Base-by-base conservation (phyloP, 2,888 invertebrate species). In the Poecilobothrus nobilitatus region DNA sequence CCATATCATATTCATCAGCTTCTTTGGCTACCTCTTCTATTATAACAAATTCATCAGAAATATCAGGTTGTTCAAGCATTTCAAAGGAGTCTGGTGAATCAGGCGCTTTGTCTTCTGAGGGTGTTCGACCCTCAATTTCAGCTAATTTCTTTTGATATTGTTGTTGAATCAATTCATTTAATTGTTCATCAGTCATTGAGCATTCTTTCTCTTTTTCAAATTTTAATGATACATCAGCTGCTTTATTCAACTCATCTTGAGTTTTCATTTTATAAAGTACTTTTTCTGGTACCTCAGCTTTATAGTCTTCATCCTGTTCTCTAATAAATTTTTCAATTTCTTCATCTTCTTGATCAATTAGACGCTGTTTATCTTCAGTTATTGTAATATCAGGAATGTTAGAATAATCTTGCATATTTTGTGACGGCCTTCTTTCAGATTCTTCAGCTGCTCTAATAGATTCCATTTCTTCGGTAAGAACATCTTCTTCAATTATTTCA, bases 81-180 rank as follows among this genome's bases (percentile, higher is more conserved):
- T 94, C 94, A 79, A 94, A 94, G 33, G 93, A 93, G 78, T 93
- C 93, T 0, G 92, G 92, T 0, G 92, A 92, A 74, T 91, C 89
- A 72, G 86, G 85, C 74, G 86, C 86, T 72, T 86, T 85, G 67
- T 80, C 76, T 71, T 84, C 84, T 72, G 83, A 83, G 22, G 84
- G 83, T 61, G 84, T 78, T 7, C 83, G 80, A 75, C 85, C 87
- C 75, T 89, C 87, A 2, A 88, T 85, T 21, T 87, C 85, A 21
- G 86, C 82, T 37, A 87, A 81, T 76, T 89, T 87, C 67, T 87
- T 85, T 73, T 83, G 84, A 69, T 81, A 82, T 71, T 82, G 80
- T 67, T 79, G 77, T 53, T 81, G 79, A 0, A 82, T 80, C 76
- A 78, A 80, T 75, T 79, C 79, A 78, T 74, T 84, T 77, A 78